phyloP scores from a whole-genome alignment of 2,113 vertebrate genomes.

The Lepus timidus region DNA sequence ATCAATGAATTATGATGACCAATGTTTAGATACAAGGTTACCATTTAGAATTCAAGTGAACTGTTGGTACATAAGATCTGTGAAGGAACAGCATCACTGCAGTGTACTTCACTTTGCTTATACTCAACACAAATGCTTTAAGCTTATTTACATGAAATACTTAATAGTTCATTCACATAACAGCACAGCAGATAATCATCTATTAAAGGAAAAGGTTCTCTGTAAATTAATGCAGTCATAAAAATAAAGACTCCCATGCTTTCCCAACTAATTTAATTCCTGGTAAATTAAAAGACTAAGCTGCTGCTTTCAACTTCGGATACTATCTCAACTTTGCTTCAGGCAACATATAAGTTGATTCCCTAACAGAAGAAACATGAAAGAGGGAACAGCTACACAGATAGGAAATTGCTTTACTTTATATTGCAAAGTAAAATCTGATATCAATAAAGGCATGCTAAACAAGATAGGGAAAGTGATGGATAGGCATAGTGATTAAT shows the following conservation, averaged over 20 bases:
- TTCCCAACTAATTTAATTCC: background rate
- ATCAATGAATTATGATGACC: background rate
- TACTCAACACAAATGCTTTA: background rate
- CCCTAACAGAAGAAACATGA: background rate
- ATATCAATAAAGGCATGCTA: background rate
- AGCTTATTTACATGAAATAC: background rate
- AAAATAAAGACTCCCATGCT: conserved; percentile 23
- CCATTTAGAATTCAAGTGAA: background rate
- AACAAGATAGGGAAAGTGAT: background rate
- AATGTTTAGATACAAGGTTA: background rate
- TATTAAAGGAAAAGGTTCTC: conserved; percentile 55
- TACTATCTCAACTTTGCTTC: conserved; percentile 28
- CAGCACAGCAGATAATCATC: background rate
- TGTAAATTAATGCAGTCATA: background rate
- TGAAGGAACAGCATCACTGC: background rate
- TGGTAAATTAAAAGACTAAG: background rate
- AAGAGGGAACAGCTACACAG: background rate
- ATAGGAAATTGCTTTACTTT: conserved; percentile 6
- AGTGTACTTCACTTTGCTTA: background rate
- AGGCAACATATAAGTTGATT: background rate
- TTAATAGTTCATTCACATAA: conserved; percentile 16
- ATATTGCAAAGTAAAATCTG: background rate
- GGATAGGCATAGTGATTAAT: background rate
- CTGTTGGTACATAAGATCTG: background rate
- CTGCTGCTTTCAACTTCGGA: background rate